Percentiles rank a stretch among this genome's conserved stretches.
phyloP scores from a whole-genome alignment of 2,113 vertebrate genomes.

The Azemiops feae region DNA sequence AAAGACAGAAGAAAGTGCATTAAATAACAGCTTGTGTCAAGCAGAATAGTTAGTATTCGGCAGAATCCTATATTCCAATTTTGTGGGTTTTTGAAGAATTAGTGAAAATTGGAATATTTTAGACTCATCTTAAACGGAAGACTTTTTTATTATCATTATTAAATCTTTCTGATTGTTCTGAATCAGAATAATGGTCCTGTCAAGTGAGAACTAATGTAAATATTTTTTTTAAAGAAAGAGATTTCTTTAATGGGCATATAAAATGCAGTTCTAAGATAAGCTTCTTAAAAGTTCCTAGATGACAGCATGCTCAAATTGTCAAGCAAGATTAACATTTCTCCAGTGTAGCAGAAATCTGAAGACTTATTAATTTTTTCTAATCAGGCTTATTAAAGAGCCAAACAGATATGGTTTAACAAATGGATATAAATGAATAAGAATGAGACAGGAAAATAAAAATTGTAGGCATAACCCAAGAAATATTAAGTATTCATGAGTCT shows the following conservation, averaged over 20 bases:
- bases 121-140: background rate
- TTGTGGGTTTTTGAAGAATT: background rate
- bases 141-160: background rate
- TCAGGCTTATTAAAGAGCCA: slow-evolving; percentile 31
- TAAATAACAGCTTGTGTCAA: background rate
- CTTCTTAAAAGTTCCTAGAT: slow-evolving; percentile 31
- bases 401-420: slow-evolving; percentile 5
- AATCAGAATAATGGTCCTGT: background rate
- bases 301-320: slow-evolving; percentile 35
- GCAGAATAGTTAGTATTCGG: background rate
- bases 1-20: background rate
- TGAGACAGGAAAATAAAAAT: background rate
- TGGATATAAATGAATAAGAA: background rate
- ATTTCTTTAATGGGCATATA: slow-evolving; percentile 22
- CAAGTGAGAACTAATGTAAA: slow-evolving; percentile 19
- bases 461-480: background rate
- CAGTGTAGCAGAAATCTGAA: slow-evolving; percentile 30
- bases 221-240: background rate
- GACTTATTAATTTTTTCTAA: slow-evolving; percentile 41
- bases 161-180: background rate
- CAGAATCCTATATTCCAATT: background rate
- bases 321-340: slow-evolving; percentile 50
- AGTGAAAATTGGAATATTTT: background rate
- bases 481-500: background rate
- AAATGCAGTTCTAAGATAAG: slow-evolving; percentile 51